Percentiles rank a stretch among this genome's conserved stretches.
Conservation (phyloP, 2,888 invertebrate genomes). For the Ctenicera cuprea region DNA sequence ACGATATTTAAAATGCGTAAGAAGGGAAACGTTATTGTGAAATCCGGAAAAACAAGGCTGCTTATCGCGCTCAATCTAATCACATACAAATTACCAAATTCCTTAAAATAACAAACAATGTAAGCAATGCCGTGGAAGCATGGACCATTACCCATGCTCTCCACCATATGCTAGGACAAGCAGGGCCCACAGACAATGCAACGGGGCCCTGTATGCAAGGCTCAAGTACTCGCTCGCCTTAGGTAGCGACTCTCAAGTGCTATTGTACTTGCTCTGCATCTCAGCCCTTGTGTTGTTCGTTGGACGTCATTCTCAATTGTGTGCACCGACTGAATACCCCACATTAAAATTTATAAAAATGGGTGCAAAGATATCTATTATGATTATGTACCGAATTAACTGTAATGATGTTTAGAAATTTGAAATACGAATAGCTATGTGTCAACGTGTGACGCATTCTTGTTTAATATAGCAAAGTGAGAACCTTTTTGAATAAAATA, state of each 20-base stretch:
- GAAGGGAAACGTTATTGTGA: too few species aligned
- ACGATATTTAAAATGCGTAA: too few species aligned
- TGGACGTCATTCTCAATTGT: conserved; percentile 54
- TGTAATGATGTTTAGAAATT: conserved; percentile 11
- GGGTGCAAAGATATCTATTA: conserved; percentile 49
- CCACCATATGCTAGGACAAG: conserved; percentile 53
- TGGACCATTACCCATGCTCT: conserved; percentile 53
- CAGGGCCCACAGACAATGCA: conserved; percentile 50
- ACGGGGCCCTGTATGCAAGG: conserved; percentile 51
- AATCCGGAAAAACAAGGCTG: background rate
- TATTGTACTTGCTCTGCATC: conserved; percentile 54
- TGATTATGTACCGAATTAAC: conserved; percentile 32
- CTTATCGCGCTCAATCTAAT: conserved; percentile 29
- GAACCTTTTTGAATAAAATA: too few species aligned
- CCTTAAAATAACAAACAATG: conserved; percentile 50
- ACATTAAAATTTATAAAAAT: conserved; percentile 51
- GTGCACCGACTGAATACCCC: conserved; percentile 43
- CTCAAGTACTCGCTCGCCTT: conserved; percentile 59
- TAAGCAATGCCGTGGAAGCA: conserved; percentile 49
- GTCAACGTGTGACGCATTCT: too few species aligned
- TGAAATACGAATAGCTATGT: background rate
- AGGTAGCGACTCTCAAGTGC: conserved; percentile 64
- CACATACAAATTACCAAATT: conserved; percentile 41
- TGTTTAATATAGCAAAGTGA: too few species aligned
- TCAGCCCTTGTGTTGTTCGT: conserved; percentile 53